phyloP scores from a whole-genome alignment of 2,113 vertebrate species.

The Corydoras maculifer region DNA sequence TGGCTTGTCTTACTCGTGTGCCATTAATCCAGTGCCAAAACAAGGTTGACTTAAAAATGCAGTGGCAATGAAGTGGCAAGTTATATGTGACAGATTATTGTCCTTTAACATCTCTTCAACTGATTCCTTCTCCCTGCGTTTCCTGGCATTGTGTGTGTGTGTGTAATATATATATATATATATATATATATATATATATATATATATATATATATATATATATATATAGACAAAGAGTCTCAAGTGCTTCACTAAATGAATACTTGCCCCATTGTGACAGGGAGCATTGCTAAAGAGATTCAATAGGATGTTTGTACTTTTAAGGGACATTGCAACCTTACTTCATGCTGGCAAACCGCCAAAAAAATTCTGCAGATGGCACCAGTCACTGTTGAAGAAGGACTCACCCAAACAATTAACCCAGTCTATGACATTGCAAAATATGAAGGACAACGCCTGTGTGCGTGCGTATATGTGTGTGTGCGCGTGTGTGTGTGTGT shows the following conservation, averaged over 20 bases:
- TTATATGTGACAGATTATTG: not conserved
- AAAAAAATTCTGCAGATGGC: constrained; percentile 7
- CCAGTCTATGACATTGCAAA: not conserved
- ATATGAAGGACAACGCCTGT: not conserved
- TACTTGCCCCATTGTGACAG: not conserved
- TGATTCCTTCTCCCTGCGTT: not conserved
- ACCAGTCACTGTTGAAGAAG: not conserved
- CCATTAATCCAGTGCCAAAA: constrained; percentile 29
- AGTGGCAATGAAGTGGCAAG: not conserved
- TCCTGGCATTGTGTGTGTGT: constrained; percentile 8
- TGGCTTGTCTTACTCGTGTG: constrained; percentile 22
- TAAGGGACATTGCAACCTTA: not conserved
- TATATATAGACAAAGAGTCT: constrained; percentile 12
- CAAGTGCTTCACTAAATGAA: not conserved
- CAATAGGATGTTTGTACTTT: constrained; percentile 10
- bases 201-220: not conserved
- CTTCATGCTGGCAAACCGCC: not conserved
- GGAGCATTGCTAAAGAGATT: constrained; percentile 4
- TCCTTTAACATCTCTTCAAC: not conserved
- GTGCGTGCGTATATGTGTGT: not conserved
- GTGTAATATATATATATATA: no score
- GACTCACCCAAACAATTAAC: not conserved
- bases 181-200: no score
- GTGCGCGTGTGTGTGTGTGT: not conserved
- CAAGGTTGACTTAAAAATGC: not conserved